A percentile compares a stretch with the other conserved stretches of the same genome.
Conservation (phyloP, 2,888 invertebrate species). For the Agrochola litura region DNA sequence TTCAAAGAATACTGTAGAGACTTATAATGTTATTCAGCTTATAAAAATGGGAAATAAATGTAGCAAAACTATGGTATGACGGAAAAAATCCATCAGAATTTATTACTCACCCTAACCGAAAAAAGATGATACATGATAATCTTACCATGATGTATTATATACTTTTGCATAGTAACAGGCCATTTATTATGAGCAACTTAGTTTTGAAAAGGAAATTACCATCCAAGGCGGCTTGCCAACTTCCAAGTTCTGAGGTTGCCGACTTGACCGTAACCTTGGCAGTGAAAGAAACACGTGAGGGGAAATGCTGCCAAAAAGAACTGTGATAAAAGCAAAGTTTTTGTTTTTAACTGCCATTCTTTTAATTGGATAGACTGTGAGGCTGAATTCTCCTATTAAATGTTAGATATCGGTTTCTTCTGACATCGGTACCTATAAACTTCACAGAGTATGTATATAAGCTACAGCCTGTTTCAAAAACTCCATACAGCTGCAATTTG, state of each 20-base stretch:
- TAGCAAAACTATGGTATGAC: neutral
- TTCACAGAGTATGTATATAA: neutral
- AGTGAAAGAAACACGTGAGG: constrained; percentile 5
- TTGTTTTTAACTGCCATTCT: neutral
- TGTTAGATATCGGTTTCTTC: neutral
- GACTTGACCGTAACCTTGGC: constrained; percentile 28
- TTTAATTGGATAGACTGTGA: neutral
- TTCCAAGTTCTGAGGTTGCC: constrained; percentile 15
- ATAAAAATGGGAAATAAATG: neutral
- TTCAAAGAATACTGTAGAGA: no score
- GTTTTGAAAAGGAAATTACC: constrained; percentile 5
- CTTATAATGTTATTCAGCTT: neutral
- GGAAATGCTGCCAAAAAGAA: constrained; percentile 2
- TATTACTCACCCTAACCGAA: neutral
- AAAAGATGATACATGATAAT: constrained; percentile 2
- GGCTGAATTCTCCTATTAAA: neutral
- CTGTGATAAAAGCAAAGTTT: neutral
- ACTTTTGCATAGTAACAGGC: constrained; percentile 1
- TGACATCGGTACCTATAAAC: no score
- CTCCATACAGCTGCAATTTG: no score
- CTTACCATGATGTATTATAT: neutral
- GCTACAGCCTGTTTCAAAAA: neutral
- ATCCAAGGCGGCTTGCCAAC: constrained; percentile 39
- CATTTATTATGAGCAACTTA: neutral
- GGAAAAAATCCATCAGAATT: neutral